Evolutionary conservation across 2,888 invertebrate species (phyloP).

Genomic region (Perithous albicinctus): DNA sequence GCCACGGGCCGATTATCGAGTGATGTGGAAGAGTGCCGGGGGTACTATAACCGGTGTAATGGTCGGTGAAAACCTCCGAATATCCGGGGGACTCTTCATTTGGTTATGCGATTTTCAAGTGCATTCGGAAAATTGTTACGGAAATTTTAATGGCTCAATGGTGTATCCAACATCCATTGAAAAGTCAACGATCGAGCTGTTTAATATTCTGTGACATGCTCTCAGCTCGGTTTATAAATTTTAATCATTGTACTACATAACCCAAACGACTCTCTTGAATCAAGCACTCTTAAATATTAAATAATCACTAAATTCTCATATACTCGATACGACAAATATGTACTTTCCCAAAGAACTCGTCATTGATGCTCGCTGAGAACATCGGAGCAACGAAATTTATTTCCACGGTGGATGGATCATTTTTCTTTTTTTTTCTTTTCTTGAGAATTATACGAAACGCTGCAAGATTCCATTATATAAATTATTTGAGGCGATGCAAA

Average conservation of each 20-base stretch:
- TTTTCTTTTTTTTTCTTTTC: not conserved
- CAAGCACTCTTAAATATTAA: constrained; percentile 7
- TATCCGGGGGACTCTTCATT: constrained; percentile 41
- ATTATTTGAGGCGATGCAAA: too few species aligned
- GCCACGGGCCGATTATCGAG: constrained; percentile 64
- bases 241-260: constrained; percentile 1
- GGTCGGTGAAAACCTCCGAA: constrained; percentile 45
- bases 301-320: constrained; percentile 12
- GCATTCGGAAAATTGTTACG: not conserved
- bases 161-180: not conserved
- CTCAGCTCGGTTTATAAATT: not conserved
- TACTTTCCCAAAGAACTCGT: constrained; percentile 31
- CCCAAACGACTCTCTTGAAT: constrained; percentile 55
- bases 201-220: not conserved
- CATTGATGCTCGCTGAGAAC: not conserved
- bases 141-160: constrained; percentile 1
- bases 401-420: too few species aligned
- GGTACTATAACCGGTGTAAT: constrained; percentile 46
- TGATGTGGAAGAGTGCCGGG: constrained; percentile 27
- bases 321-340: constrained; percentile 17
- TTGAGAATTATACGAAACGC: not conserved
- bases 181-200: constrained; percentile 14
- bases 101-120: constrained; percentile 20
- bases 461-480: too few species aligned
- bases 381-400: not conserved